A percentile compares a stretch with the other conserved stretches of the same genome.
These are phyloP conservation scores for Taeniopygia guttata DNA, from an alignment of 2,797 vertebrate genomes.

Conservation along the genomic window DNA sequence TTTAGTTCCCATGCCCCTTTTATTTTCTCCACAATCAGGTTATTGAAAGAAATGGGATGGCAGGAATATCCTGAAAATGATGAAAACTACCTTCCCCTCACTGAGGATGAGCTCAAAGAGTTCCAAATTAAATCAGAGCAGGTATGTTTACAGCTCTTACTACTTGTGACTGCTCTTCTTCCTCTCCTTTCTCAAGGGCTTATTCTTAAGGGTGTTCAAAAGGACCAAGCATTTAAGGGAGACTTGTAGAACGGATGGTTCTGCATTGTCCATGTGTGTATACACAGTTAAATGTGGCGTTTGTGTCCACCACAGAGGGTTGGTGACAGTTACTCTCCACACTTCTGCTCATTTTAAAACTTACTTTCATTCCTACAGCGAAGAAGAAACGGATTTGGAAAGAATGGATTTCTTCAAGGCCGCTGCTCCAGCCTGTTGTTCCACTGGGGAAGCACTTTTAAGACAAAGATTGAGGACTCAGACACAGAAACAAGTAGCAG, in stretches of 20 bases:
- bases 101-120: conserved; percentile 96
- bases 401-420: conserved; percentile 90
- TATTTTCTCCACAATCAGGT: conserved; percentile 72
- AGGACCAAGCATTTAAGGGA: neutral
- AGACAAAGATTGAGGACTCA: conserved; percentile 88
- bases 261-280: fast-evolving
- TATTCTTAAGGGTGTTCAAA: neutral
- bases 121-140: conserved; percentile 97
- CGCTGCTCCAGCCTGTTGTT: conserved; percentile 88
- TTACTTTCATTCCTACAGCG: conserved; percentile 76
- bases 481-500: conserved; percentile 97
- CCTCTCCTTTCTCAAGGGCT: neutral
- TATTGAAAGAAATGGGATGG: conserved; percentile 99
- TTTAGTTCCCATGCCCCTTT: neutral
- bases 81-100: conserved; percentile 96
- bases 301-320: neutral
- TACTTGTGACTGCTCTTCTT: neutral
- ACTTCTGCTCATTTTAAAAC: neutral
- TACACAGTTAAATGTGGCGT: neutral
- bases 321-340: neutral
- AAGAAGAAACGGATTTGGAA: conserved; percentile 91
- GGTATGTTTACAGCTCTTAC: conserved; percentile 73
- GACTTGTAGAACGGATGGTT: neutral
- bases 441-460: conserved; percentile 93
- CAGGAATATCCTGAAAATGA: conserved; percentile 98